Evolutionary conservation across 53 echinoderm and acorn worm species (phyloP), one percentile per base, ranked within the genome.

Genomic region (Luidia sarsii): DNA sequence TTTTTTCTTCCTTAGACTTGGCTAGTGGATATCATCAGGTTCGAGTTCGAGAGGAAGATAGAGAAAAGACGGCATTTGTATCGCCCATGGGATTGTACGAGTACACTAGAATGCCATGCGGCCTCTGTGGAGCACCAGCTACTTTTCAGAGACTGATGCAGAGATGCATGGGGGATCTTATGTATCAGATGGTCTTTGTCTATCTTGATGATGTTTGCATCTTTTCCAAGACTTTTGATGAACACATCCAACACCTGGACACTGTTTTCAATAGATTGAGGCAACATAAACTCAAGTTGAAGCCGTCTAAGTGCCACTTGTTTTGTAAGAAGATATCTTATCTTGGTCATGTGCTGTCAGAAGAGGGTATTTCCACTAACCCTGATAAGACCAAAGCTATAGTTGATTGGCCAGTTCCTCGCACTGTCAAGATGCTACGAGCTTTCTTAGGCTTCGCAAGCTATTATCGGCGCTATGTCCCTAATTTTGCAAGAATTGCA

Each of bases 401-500:
- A 9, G 6, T 24, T 48, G 50, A 80, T 6, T 86, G 79, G 67
- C 86, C 86, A 0, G 20, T 67, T 21, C 79, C 86, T 22, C 38
- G 49, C 2, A 62, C 68, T 4, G 48, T 52, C 16, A 67, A 54
- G 39, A 60, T 67, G 29, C 57, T 86, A 1, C 67, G 86, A 4
- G 23, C 68, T 11, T 86, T 79, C 60, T 16, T 79, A 2, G 79
- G 86, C 3, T 66, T 86, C 28, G 65, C 86, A 14, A 68, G 86
- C 1, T 86, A 86, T 21, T 86, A 86, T 35, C 46, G 86, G 27
- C 79, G 79, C 5, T 86, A 57, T 48, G 45, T 86, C 4, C 45
- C 51, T 32, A 37, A 79, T 18, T 86, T 66, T 57, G 57, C 86
- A 3, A 39, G 24, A 7, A 48, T 71, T 2, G 79, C 86, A 2